Evolutionary conservation across 2,888 invertebrate species (phyloP).

Genomic region (Muscina levida): DNA sequence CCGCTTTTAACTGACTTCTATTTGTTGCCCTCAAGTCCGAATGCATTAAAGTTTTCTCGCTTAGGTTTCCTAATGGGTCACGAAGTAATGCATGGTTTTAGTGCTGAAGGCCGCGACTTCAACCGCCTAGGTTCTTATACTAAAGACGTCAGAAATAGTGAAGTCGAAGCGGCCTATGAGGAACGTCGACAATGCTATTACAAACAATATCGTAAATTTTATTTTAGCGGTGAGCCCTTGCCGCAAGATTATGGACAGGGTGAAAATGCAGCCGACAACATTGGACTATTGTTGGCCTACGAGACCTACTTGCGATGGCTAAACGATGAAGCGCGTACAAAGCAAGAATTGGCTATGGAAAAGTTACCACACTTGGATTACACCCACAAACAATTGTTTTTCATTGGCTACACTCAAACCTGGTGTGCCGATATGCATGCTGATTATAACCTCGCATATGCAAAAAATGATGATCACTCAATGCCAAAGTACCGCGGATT

Average conservation of each 20-base stretch:
- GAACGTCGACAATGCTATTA: not conserved
- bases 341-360: not conserved
- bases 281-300: not conserved
- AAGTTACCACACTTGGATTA: conserved; percentile 54
- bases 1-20: conserved; percentile 71
- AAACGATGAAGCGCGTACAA: not conserved
- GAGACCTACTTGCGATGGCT: not conserved
- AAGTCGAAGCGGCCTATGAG: not conserved
- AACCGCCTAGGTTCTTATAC: conserved; percentile 37
- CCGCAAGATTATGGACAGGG: not conserved
- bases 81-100: conserved; percentile 71
- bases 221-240: not conserved
- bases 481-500: not conserved
- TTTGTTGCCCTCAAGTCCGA: conserved; percentile 71
- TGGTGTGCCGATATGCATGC: not conserved
- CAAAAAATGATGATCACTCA: conserved; percentile 48
- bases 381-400: conserved; percentile 64
- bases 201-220: not conserved
- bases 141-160: not conserved
- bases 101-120: conserved; percentile 66
- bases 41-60: conserved; percentile 70
- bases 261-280: not conserved
- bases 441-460: conserved; percentile 53
- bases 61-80: conserved; percentile 72
- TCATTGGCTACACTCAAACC: conserved; percentile 52